Evolutionary conservation across 1,140 invertebrate species (phyloP), one percentile per base, ranked within the genome.

Genomic region (Neuroterus valhalla): DNA sequence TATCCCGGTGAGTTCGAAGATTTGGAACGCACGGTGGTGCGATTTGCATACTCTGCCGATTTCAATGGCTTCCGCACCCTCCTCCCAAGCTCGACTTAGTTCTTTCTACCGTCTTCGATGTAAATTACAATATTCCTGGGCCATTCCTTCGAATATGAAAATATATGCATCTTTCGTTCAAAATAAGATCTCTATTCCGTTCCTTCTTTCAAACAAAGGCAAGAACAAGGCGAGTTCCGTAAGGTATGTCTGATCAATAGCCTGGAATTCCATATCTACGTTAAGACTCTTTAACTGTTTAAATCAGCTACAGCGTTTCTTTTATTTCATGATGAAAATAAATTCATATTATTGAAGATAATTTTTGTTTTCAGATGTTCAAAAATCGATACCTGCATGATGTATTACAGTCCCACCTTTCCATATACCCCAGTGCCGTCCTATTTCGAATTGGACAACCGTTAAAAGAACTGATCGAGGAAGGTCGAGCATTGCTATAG

Each of bases 91-190:
- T 71, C 80, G 83, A 87, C 85, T 88, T 86, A 85, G 79, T 85
- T 88, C 85, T 87, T 87, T 85, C 81, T 78, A 77, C 83, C 87
- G 84, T 88, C 83, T 87, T 76, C 79, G 69, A 89, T 89, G 89
- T 85, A 89, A 89, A 89, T 90, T 90, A 87, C 88, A 90, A 90
- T 90, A 89, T 90, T 90, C 85, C 87, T 84, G 80, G 77, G 83
- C 76, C 78, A 73, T 83, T 88, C 84, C 81, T 84, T 87, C 81
- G 85, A 82, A 86, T 86, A 85, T 82, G 86, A 89, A 88, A 88
- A 89, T 90, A 84, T 89, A 89, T 87, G 85, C 81, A 82, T 80
- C 77, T 84, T 66, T 76, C 77, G 82, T 88, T 88, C 81, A 85
- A 88, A 90, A 86, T 87, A 87, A 80, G 80, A 84, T 74, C 62